Evolutionary conservation across 2,113 vertebrate genomes (phyloP).

Genomic region (Chaenocephalus aceratus): DNA sequence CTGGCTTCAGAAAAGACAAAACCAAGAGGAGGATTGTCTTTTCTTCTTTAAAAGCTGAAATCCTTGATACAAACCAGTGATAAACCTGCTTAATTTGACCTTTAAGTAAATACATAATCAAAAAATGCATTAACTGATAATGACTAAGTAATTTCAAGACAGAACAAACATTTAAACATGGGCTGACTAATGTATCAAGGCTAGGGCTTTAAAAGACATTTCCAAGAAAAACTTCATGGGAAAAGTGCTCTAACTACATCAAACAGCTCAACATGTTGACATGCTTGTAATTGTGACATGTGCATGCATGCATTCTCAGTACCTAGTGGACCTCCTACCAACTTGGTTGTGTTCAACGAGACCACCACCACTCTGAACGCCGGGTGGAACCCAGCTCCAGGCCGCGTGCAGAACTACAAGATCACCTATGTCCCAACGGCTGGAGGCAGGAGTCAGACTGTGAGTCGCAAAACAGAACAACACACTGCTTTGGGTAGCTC

Average conservation of each 20-base stretch:
- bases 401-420: conserved; percentile 92
- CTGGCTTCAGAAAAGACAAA: conserved; percentile 71
- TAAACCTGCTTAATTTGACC: not conserved
- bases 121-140: not conserved
- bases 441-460: conserved; percentile 88
- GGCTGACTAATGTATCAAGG: conserved; percentile 57
- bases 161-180: not conserved
- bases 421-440: conserved; percentile 89
- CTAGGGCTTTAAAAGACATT: conserved; percentile 70
- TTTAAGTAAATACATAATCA: not conserved
- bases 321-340: conserved; percentile 88
- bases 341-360: conserved; percentile 95
- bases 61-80: conserved; percentile 55
- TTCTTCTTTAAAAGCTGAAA: conserved; percentile 78
- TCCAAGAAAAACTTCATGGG: not conserved
- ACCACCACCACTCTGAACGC: conserved; percentile 92
- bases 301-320: conserved; percentile 75
- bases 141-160: not conserved
- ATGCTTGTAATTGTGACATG: conserved; percentile 26
- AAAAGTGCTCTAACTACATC: not conserved
- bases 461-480: conserved; percentile 72
- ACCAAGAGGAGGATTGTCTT: conserved; percentile 64
- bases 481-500: not conserved
- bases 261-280: not conserved
- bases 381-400: conserved; percentile 93